Evolutionary conservation across 2,113 vertebrate genomes (phyloP), one percentile per base, ranked within the genome.

Genomic region (Rattus rattus): DNA sequence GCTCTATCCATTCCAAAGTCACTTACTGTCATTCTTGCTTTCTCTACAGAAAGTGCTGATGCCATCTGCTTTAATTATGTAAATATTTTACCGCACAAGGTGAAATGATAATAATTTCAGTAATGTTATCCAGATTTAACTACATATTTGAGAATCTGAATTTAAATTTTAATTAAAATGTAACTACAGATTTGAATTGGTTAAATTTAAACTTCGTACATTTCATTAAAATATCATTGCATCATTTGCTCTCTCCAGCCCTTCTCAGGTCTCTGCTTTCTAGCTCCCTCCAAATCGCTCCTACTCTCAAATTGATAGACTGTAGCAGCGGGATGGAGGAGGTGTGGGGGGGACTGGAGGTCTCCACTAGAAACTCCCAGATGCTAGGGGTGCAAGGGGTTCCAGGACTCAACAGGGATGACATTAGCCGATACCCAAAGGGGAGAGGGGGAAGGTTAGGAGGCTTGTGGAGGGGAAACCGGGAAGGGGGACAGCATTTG

Each of bases 91-190:
- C 16, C 52, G 85, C 4, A 26, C 30, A 77, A 77, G 3, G 43
- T 75, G 22, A 91, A 88, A 89, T 79, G 49, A 24, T 79, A 67
- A 72, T 70, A 84, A 67, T 72, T 86, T 59, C 43, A 59, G 79
- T 84, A 17, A 63, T 2, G 75, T 91, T 80, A 91, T 85, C 88
- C 91, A 83, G 39, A 79, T 77, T 69, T 94, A 89, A 7, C 24
- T 4, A 75, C 7, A 49, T 84, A 26, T 39, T 85, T 91, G 69
- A 70, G 7, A 79, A 52, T 92, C 81, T 28, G 24, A 28, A 65
- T 65, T 65, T 65, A 65, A 85, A 26, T 65, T 47, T 16, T 12
- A 43, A 65, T 11, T 7, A 24, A 24, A 81, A 24, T 24, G 3
- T 81, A 65, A 65, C 33, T n/a, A n/a, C 7, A 73, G 19, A 7